Evolutionary conservation across 2,888 invertebrate genomes (phyloP), one percentile per base, ranked within the genome.

Genomic region (Nephrotoma flavescens): DNA sequence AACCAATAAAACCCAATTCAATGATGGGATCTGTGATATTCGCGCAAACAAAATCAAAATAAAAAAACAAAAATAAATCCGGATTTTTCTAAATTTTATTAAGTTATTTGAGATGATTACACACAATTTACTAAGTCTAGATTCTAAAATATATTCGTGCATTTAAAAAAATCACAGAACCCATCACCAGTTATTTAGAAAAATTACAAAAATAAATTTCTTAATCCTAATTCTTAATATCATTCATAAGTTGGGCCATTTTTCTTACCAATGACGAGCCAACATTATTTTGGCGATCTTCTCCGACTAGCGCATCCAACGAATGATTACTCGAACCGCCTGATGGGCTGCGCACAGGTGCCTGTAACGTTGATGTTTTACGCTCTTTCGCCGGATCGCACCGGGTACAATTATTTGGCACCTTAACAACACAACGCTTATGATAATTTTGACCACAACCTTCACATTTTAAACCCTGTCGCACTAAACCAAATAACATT

Each of bases 371-470:
- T 90, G 90, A 92, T 89, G 90, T 91, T 45, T 91, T 88, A 92
- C 90, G 89, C 71, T 90, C 90, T 47, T 83, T 85, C 88, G 90
- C 90, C 83, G 92, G 90, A 42, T 91, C 89, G 19, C 89, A 89
- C 88, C 94, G 94, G 87, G 95, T 95, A 93, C 99, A 99, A 93
- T 99, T 99, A 91, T 99, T 98, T 86, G 99, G 99, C 88, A 99
- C 97, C 92, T 98, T 99, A 88, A 98, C 97, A 85, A 96, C 96
- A 92, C 97, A 99, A 86, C 99, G 94, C 92, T 99, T 99, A 93
- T 99, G 99, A 93, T 98, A 99, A 93, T 99, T 99, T 90, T 97
- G 95, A 12, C 98, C 97, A 93, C 99, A 99, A 98, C 98, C 99
- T 94, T 99, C 98, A 92, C 99, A 99, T 93, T 99, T 99, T 89